phyloP scores from a whole-genome alignment of 2,888 invertebrate genomes.

The Eupeodes luniger region DNA sequence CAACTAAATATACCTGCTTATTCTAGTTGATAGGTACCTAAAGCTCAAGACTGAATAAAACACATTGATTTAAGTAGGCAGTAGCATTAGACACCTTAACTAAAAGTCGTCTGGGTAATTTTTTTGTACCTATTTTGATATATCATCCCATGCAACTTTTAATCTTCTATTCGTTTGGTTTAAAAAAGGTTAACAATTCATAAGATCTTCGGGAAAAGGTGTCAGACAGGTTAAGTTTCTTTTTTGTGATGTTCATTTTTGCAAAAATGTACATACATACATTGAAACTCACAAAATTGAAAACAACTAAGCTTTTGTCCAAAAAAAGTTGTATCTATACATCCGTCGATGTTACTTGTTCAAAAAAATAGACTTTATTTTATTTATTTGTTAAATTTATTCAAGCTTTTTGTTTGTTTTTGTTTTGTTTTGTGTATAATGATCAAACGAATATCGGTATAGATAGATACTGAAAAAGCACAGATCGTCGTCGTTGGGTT shows the following conservation, averaged over 20 bases:
- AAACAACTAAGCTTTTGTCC: conserved; percentile 27
- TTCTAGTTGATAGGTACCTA: no score
- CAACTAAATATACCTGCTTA: neutral
- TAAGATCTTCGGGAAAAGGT: conserved; percentile 42
- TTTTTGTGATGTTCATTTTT: conserved; percentile 24
- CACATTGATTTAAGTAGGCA: neutral
- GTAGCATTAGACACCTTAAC: neutral
- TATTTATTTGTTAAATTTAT: conserved; percentile 30
- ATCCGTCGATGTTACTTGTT: neutral
- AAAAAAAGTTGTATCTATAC: conserved; percentile 32
- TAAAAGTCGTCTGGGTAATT: neutral
- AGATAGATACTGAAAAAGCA: conserved; percentile 31
- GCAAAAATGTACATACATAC: conserved; percentile 4
- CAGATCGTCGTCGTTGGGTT: conserved; percentile 46
- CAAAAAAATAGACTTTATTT: neutral
- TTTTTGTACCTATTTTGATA: neutral
- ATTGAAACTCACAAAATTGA: neutral
- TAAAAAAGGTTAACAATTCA: conserved; percentile 4
- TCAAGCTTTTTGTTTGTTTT: conserved; percentile 43
- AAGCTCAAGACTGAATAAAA: neutral
- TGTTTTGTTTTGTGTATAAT: neutral
- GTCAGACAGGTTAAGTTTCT: conserved; percentile 51
- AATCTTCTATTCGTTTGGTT: neutral
- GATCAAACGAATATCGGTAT: conserved; percentile 6
- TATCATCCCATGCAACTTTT: neutral